Percentiles rank a stretch among this genome's conserved stretches.
These are phyloP conservation scores for Agrochola lychnidis DNA, from an alignment of 2,888 invertebrate species.

Conservation along the genomic window DNA sequence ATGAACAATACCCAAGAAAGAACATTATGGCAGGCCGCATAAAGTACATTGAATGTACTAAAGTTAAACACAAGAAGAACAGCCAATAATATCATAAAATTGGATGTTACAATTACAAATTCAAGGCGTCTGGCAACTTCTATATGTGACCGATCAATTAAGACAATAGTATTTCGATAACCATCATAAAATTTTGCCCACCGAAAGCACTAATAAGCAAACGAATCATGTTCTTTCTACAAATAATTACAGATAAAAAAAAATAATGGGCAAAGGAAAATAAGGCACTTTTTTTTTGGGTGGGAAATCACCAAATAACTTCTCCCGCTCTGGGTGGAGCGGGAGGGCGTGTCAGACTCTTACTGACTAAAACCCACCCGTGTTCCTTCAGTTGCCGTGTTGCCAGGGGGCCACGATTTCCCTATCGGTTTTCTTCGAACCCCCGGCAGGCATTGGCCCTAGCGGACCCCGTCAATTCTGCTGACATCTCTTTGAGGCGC, in stretches of 20 bases:
- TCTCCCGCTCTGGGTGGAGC: no score
- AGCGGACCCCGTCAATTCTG: no score
- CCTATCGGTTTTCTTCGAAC: no score
- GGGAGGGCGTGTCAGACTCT: no score
- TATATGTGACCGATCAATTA: not conserved
- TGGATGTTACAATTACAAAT: not conserved
- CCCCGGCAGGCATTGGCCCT: no score
- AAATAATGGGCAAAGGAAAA: constrained; percentile 8
- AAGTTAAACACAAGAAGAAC: not conserved
- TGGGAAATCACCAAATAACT: no score
- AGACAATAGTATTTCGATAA: not conserved
- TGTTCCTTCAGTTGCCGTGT: no score
- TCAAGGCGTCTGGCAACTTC: not conserved
- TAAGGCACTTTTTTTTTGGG: no score
- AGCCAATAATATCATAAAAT: not conserved
- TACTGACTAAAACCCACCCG: no score
- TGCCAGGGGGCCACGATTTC: no score
- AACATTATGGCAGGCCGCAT: not conserved
- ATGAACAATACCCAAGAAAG: not conserved
- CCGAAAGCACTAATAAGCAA: not conserved
- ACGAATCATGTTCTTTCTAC: not conserved
- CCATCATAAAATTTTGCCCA: constrained; percentile 4
- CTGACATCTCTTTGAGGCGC: no score
- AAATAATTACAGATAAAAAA: constrained; percentile 5
- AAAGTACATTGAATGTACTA: not conserved